Percentiles rank a stretch among this genome's conserved stretches.
phyloP scores from a whole-genome alignment of 2,113 vertebrate genomes.

The Prietella phreatophila region DNA sequence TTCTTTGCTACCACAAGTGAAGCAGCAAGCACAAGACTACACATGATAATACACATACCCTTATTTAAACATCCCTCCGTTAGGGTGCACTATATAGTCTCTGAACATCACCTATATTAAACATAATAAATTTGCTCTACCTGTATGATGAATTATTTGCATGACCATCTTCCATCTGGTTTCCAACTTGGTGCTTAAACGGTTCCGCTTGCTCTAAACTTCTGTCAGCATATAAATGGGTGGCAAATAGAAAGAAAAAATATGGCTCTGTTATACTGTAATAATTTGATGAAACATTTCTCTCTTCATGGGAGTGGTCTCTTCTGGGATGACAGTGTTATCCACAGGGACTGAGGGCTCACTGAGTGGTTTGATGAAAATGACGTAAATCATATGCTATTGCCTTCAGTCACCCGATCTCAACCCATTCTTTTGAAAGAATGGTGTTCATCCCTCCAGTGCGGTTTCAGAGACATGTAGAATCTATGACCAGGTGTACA shows the following conservation, averaged over 20 bases:
- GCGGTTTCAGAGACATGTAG: neutral
- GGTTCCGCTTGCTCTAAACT: neutral
- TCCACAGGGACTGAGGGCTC: neutral
- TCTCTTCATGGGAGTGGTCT: neutral
- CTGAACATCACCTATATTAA: slow-evolving; percentile 1
- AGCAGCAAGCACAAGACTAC: neutral
- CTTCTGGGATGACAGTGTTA: neutral
- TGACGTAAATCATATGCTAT: neutral
- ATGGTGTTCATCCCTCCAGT: neutral
- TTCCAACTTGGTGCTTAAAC: neutral
- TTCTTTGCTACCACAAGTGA: neutral
- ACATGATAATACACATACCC: neutral
- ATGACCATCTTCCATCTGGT: neutral
- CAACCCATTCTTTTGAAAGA: neutral
- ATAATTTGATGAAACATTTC: neutral
- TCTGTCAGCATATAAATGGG: neutral
- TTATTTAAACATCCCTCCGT: neutral
- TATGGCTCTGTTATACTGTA: neutral
- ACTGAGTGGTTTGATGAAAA: neutral
- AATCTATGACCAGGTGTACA: neutral
- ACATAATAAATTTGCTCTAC: neutral
- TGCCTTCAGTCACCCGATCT: neutral
- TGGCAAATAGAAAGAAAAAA: neutral
- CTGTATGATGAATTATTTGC: neutral
- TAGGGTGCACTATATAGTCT: neutral